Evolutionary conservation across 2,113 vertebrate species (phyloP).

Genomic region (Leucosticte australis): DNA sequence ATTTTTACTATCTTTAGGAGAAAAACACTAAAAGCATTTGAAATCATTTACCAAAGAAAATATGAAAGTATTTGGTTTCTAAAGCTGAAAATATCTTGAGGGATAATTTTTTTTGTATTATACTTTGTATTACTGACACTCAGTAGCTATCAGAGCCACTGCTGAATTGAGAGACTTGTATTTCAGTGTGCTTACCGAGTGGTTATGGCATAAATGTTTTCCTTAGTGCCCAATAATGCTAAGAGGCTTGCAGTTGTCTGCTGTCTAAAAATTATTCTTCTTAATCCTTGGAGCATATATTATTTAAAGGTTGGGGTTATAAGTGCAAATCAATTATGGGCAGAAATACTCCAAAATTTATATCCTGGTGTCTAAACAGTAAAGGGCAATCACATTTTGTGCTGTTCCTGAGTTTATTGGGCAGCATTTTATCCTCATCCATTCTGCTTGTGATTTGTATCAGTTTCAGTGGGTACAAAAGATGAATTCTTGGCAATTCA

Average conservation of each 20-base stretch:
- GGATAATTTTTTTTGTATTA: not conserved
- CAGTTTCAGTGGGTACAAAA: not conserved
- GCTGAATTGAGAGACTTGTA: not conserved
- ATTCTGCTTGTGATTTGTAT: not conserved
- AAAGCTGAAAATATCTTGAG: not conserved
- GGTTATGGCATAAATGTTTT: not conserved
- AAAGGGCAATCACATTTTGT: not conserved
- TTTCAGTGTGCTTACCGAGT: not conserved
- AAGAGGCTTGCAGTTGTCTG: not conserved
- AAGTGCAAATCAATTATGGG: not conserved
- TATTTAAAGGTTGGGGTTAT: not conserved
- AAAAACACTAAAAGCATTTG: not conserved
- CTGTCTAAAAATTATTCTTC: not conserved
- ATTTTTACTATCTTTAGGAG: not conserved
- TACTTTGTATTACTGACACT: not conserved
- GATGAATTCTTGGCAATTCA: not conserved
- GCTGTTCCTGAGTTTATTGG: not conserved
- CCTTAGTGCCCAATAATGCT: not conserved
- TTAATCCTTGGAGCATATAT: not conserved
- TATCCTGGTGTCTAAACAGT: not conserved
- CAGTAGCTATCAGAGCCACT: not conserved
- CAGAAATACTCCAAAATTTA: not conserved
- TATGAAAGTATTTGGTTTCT: not conserved
- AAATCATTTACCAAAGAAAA: not conserved
- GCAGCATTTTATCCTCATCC: not conserved